Percentiles rank a stretch among this genome's conserved stretches.
phyloP scores from a whole-genome alignment of 1,140 invertebrate genomes.

The Monomorium pharaonis region DNA sequence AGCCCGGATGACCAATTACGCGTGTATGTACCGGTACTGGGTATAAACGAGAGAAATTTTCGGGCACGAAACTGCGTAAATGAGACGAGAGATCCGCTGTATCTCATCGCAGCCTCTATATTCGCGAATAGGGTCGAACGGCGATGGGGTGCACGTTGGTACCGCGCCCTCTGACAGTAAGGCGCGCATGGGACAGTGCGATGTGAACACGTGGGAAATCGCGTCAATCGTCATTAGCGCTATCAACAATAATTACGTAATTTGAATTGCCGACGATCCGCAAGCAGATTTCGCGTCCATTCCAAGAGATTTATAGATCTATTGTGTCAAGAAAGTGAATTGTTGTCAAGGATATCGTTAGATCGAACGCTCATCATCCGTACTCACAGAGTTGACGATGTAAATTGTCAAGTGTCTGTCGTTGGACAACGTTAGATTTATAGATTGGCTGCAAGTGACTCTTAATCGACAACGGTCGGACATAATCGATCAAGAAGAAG shows the following conservation, averaged over 20 bases:
- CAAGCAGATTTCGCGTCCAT: not conserved
- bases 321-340: not conserved
- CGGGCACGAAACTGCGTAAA: conserved; percentile 5
- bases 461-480: conserved; percentile 37
- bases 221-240: not conserved
- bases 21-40: conserved; percentile 7
- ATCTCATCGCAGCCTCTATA: not conserved
- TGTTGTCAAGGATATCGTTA: conserved; percentile 25
- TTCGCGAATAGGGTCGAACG: conserved; percentile 42
- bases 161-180: conserved; percentile 68
- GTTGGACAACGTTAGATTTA: not conserved
- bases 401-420: not conserved
- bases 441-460: not conserved
- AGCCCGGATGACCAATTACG: not conserved
- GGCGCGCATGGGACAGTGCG: conserved; percentile 63
- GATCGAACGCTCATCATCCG: not conserved
- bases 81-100: not conserved
- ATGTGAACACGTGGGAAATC: conserved; percentile 73
- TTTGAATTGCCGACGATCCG: not conserved
- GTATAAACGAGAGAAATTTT: conserved; percentile 22
- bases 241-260: not conserved
- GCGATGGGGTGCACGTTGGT: conserved; percentile 42
- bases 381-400: not conserved
- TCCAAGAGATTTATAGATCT: not conserved
- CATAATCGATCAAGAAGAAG: conserved; percentile 50